A percentile compares a stretch with the other conserved stretches of the same genome.
Evolutionary conservation across 2,797 vertebrate genomes (phyloP).

Genomic region (Cossypha niveicapilla): DNA sequence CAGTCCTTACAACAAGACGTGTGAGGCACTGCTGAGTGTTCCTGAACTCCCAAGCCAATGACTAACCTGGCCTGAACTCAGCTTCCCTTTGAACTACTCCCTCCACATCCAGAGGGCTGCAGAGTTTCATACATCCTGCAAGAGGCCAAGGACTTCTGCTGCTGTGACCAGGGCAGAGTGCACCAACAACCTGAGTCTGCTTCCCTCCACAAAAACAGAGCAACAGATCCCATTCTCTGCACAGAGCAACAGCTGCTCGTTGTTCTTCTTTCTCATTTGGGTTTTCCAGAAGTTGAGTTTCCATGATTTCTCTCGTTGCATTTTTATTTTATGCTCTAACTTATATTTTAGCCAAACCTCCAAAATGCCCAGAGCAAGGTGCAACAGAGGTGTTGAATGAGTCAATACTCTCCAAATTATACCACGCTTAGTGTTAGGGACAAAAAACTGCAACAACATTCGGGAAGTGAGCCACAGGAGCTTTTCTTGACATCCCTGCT

Average conservation of each 20-base stretch:
- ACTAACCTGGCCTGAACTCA: not conserved
- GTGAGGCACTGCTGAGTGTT: not conserved
- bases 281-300: slow-evolving; percentile 59
- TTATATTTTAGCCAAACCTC: not conserved
- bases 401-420: not conserved
- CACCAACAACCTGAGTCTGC: not conserved
- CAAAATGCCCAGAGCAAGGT: not conserved
- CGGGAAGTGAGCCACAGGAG: not conserved
- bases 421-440: not conserved
- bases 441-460: not conserved
- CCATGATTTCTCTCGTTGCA: slow-evolving; percentile 33
- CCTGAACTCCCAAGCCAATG: not conserved
- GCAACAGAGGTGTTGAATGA: not conserved
- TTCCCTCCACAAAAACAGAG: not conserved
- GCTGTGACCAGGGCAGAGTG: not conserved
- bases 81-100: not conserved
- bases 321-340: not conserved
- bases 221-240: slow-evolving; percentile 63
- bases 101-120: not conserved
- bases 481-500: not conserved
- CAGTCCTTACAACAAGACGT: not conserved
- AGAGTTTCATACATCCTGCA: not conserved
- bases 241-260: slow-evolving; percentile 43
- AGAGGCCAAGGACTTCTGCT: not conserved
- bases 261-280: slow-evolving; percentile 43